phyloP scores from a whole-genome alignment of 2,113 vertebrate species.

The Thymallus thymallus region DNA sequence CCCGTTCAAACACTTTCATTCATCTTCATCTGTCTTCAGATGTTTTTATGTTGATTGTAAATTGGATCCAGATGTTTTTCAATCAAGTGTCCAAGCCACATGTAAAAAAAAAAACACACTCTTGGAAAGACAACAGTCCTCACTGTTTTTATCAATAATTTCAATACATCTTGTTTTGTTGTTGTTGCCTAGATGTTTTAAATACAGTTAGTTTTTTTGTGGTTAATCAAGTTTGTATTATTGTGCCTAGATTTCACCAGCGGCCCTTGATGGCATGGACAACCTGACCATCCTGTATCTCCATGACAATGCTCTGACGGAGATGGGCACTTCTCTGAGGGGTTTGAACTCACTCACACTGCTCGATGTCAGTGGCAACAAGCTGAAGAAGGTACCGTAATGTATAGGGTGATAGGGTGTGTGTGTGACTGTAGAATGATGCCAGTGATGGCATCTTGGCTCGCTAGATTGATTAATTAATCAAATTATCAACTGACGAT shows the following conservation, averaged over 20 bases:
- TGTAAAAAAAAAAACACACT: no score
- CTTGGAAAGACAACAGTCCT: background rate
- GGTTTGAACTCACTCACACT: constrained; percentile 82
- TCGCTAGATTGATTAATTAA: no score
- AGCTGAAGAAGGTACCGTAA: constrained; percentile 75
- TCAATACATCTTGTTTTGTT: no score
- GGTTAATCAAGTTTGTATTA: background rate
- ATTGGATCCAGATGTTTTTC: background rate
- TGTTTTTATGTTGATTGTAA: background rate
- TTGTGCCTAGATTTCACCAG: constrained; percentile 72
- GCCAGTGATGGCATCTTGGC: no score
- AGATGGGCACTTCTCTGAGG: constrained; percentile 79
- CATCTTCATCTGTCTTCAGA: background rate
- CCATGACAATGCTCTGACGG: constrained; percentile 85
- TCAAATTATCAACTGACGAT: background rate
- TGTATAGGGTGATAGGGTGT: constrained; percentile 1
- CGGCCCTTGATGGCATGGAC: constrained; percentile 84
- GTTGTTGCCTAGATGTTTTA: no score
- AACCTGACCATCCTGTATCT: constrained; percentile 91
- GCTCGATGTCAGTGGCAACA: constrained; percentile 88
- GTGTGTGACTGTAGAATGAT: background rate
- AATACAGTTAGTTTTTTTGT: background rate
- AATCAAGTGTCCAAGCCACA: no score
- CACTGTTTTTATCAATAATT: no score
- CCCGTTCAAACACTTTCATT: background rate